Evolutionary conservation across 1,140 invertebrate species (phyloP), one percentile per base, ranked within the genome.

Genomic region (Drosophila lini): DNA sequence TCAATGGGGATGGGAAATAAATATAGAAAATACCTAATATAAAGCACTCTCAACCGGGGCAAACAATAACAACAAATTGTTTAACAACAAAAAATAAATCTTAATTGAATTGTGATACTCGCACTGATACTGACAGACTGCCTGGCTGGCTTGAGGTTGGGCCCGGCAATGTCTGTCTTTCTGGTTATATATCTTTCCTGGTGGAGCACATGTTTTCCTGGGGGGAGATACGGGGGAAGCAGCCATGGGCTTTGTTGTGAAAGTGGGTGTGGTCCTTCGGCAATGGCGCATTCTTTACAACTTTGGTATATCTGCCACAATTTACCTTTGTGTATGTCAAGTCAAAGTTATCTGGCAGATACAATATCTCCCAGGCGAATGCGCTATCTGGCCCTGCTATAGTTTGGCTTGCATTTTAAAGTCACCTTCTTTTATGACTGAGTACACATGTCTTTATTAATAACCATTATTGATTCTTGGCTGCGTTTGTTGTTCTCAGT

Each of bases 21-120:
- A 85, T 80, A 86, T 68, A 67, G 62, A 69, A 59, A 69, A 79
- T 74, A 78, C 79, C 61, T 78, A 75, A 75, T 71, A 78, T 73
- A 78, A 78, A 78, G 68, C 65, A 71, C 68, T 71, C 68, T 71
- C 34, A 31, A 25, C 52, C 52, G 65, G 42, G 40, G 36, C 71
- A 75, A 65, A 78, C 47, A 68, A 78, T 61, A 78, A 76, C 67
- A 82, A 82, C 79, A 77, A 82, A 88, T 83, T 88, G 84, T 89
- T 89, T 59, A 88, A 89, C 83, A 88, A 86, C 81, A 82, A 88
- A 84, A 89, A 81, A 90, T 89, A 89, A 89, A 89, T 89, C 84
- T 89, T 89, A 89, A 89, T 89, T 89, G 85, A 89, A 90, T 89
- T 89, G 85, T 89, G 84, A 83, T 88, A 83, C 80, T 76, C 68